Evolutionary conservation across 2,113 vertebrate species (phyloP).

Genomic region (Takifugu flavidus): DNA sequence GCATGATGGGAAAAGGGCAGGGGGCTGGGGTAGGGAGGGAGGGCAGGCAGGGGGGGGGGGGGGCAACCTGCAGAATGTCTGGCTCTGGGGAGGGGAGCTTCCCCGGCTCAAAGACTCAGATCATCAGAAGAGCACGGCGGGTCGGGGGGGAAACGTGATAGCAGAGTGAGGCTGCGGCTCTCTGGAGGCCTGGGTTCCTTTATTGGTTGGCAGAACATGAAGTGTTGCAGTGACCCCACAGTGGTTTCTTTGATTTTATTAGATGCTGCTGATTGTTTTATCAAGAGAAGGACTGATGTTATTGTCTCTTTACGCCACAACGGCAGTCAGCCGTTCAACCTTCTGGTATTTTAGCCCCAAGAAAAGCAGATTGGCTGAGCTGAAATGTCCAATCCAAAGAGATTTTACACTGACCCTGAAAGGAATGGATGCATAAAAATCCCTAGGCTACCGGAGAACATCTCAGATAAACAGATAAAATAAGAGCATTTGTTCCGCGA

Average conservation of each 20-base stretch:
- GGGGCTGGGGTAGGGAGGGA: slow-evolving; percentile 56
- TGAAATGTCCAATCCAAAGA: background rate
- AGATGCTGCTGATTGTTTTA: too few relatives aligned
- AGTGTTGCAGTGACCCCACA: background rate
- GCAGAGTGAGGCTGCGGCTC: slow-evolving; percentile 38
- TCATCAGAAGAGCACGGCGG: slow-evolving; percentile 39
- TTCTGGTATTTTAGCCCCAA: too few relatives aligned
- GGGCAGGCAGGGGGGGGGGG: slow-evolving; percentile 42
- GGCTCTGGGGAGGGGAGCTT: slow-evolving; percentile 40
- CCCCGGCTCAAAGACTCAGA: slow-evolving; percentile 26
- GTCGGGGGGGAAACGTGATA: slow-evolving; percentile 48
- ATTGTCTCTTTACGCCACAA: too few relatives aligned
- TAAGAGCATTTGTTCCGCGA: too few relatives aligned
- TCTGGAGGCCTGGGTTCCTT: slow-evolving; percentile 22
- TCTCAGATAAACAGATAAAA: too few relatives aligned
- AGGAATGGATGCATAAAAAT: too few relatives aligned
- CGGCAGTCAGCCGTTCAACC: too few relatives aligned
- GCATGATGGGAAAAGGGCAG: slow-evolving; percentile 22
- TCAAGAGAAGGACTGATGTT: background rate
- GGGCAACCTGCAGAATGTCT: slow-evolving; percentile 51
- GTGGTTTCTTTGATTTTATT: too few relatives aligned
- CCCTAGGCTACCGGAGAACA: too few relatives aligned
- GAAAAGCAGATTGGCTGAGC: background rate
- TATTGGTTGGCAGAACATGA: slow-evolving; percentile 51
- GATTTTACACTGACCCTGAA: background rate